A percentile compares a stretch with the other conserved stretches of the same genome.
Conservation (phyloP, 2,113 vertebrate genomes). For the Bubo bubo region DNA sequence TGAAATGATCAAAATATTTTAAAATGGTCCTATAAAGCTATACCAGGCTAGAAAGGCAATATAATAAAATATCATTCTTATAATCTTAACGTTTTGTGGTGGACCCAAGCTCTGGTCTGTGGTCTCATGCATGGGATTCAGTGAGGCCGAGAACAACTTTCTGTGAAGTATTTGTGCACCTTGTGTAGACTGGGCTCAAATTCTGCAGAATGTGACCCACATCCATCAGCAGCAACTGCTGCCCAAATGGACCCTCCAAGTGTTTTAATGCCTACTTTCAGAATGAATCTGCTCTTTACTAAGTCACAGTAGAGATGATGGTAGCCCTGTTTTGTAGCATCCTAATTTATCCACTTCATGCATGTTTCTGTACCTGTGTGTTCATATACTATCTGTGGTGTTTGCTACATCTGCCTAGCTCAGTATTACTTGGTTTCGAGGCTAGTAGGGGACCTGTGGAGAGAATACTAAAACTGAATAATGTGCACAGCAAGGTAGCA, state of each 20-base stretch:
- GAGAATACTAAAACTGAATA: background rate
- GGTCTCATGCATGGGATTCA: background rate
- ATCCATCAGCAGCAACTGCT: background rate
- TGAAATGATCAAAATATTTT: slow-evolving; percentile 20
- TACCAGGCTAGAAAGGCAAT: background rate
- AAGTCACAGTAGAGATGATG: background rate
- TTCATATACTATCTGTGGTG: background rate
- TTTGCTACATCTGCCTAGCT: background rate
- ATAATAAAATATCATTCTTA: background rate
- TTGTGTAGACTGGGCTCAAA: background rate
- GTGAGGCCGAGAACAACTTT: background rate
- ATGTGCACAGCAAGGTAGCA: background rate
- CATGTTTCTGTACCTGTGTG: background rate
- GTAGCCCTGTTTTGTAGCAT: background rate
- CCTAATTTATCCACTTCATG: background rate
- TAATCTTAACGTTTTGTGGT: background rate
- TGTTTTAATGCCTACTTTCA: background rate
- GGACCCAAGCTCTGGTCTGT: background rate
- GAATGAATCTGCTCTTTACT: background rate
- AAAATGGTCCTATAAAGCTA: slow-evolving; percentile 2
- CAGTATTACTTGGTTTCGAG: background rate
- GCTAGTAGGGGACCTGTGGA: background rate
- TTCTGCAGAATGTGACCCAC: accelerated
- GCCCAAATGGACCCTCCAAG: background rate
- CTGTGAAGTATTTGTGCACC: background rate